Evolutionary conservation across 2,797 vertebrate species (phyloP), one percentile per base, ranked within the genome.

Genomic region (Botia kubotai): DNA sequence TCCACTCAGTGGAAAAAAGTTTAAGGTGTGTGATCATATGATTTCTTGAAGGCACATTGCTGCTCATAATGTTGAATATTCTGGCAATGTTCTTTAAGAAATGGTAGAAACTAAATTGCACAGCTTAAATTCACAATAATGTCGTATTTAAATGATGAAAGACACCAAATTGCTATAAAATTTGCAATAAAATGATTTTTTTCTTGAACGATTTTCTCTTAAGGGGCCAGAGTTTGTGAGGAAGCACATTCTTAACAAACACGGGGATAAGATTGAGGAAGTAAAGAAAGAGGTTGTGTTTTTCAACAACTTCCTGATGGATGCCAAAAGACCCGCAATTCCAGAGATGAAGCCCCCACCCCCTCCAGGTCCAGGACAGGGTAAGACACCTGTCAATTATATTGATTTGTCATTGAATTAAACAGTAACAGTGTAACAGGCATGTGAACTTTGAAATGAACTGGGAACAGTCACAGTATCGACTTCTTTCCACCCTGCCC

Each of bases 221-320:
- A 83, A 98, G 97, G 97, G 97, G 6, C 97, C 96, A 0, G 97
- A 98, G 87, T 98, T 98, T 89, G 97, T 98, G 4, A 95, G 95
- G 14, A 98, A 98, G 71, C 97, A 98, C 89, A 98, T 98, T 83
- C 93, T 97, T 84, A 98, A 98, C 87, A 98, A 98, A 86, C 97
- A 98, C 0, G 95, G 94, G 0, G 97, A 98, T 84, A 98, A 98
- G 89, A 97, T 98, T 21, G 96, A 97, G 82, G 97, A 97, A 86
- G 97, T 98, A 43, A 97, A 96, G 88, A 97, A 97, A 85, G 97
- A 98, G 79, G 97, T 98, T 6, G 55, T 90, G 0, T 98, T 98
- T 82, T 98, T 98, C 72, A 98, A 98, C 89, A 97, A 96, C 79
- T 98, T 97, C 85, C 93, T 98, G 43, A 95, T 96, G 87, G 97